These are phyloP conservation scores for Macrotis lagotis DNA, from an alignment of 2,113 vertebrate species.

Conservation along the genomic window DNA sequence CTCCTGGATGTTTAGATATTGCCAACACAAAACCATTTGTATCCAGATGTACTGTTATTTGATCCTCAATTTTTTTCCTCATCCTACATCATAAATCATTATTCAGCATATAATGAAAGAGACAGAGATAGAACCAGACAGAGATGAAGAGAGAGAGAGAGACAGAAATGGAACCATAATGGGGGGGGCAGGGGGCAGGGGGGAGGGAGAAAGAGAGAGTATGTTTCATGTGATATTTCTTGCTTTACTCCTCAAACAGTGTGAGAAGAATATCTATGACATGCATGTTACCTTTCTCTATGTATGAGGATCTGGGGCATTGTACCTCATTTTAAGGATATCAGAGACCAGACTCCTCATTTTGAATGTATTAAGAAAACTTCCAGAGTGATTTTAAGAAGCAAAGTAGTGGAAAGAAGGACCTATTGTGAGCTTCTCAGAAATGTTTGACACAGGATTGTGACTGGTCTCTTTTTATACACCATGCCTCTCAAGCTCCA, in stretches of 20 bases:
- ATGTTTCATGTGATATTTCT: accelerated
- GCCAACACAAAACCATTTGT: neutral
- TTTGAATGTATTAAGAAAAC: neutral
- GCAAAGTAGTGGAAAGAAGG: neutral
- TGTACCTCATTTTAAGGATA: neutral
- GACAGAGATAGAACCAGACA: neutral
- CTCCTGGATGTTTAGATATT: neutral
- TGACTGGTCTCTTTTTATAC: neutral
- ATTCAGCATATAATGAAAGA: neutral
- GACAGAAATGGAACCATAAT: too few relatives aligned
- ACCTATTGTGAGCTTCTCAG: neutral
- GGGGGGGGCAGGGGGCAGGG: too few relatives aligned
- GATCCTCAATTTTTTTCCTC: neutral
- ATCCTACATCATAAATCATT: neutral
- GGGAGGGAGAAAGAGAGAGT: accelerated
- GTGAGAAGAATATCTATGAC: neutral
- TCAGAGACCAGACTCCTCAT: neutral
- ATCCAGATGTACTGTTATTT: neutral
- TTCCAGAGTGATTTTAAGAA: neutral
- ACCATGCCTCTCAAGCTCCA: neutral
- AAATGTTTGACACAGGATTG: neutral
- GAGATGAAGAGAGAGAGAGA: too few relatives aligned
- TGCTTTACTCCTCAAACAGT: neutral
- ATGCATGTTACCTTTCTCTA: neutral
- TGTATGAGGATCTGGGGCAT: neutral